Evolutionary conservation across 2,888 invertebrate genomes (phyloP), one percentile per base, ranked within the genome.

Genomic region (Phortica magna): DNA sequence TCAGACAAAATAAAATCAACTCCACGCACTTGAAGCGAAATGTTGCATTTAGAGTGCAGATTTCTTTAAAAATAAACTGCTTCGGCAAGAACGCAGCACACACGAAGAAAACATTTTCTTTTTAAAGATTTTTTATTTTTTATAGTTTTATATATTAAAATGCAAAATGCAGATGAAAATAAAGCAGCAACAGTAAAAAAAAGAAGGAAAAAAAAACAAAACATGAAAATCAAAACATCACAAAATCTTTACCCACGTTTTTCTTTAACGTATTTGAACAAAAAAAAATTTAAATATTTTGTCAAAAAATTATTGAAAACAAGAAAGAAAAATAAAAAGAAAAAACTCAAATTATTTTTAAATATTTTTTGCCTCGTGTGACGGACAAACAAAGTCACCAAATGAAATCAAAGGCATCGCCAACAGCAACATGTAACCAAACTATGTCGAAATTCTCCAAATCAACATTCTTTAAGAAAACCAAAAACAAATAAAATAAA

Each of bases 381-480:
- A 77, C 84, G 81, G 70, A 77, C 79, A 76, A 71, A 64, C 80
- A 79, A 78, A 82, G 79, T 76, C 57, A 79, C 78, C 79, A 79
- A 80, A 84, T 43, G 43, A 68, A 68, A 70, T 67, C 57, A 81
- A 78, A 48, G 48, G 48, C 48, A 48, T 9, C 74, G n/a, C 22
- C 53, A n/a, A 17, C 53, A n/a, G 14, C n/a, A 9, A 31, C 53
- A 71, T 55, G 55, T 70, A 55, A 71, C 53, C 22, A 14, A 71
- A 71, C n/a, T 55, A 71, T 71, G 55, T 31, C 9, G n/a, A 55
- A 71, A 55, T 55, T 42, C 70, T 71, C 70, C 70, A 71, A 71
- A 71, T 9, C 7, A 70, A 73, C 19, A 73, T 59, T 43, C 10
- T 43, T 17, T 57, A 9, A 31, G 5, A 65, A 31, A 31, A 31